A percentile compares a stretch with the other conserved stretches of the same genome.
Evolutionary conservation across 2,888 invertebrate genomes (phyloP).

Genomic region (Microplitis manilae): DNA sequence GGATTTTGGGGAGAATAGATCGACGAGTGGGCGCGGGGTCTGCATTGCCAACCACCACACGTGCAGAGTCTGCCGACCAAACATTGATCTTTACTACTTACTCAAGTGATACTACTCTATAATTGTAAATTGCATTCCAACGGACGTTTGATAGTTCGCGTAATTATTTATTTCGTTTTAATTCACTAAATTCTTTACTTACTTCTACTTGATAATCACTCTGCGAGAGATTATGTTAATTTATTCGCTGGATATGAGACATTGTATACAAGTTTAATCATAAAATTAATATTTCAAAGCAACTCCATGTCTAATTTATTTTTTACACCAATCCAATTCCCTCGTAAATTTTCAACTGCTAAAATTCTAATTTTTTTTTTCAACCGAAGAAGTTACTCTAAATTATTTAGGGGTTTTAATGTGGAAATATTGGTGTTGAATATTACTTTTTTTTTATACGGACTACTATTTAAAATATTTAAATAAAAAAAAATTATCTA

Average conservation of each 20-base stretch:
- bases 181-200: background rate
- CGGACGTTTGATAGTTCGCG: background rate
- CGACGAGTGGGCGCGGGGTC: conserved; percentile 26
- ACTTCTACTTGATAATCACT: background rate
- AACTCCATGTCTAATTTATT: conserved; percentile 1
- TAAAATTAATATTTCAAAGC: conserved; percentile 51
- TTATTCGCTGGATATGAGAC: conserved; percentile 10
- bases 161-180: background rate
- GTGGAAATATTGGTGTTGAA: too few species aligned
- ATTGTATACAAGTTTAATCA: conserved; percentile 50
- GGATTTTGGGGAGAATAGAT: conserved; percentile 26
- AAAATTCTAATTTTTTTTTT: too few species aligned
- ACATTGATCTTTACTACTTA: conserved; percentile 25
- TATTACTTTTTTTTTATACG: too few species aligned
- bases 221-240: conserved; percentile 8
- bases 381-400: too few species aligned
- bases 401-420: too few species aligned
- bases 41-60: conserved; percentile 56
- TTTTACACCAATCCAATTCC: background rate
- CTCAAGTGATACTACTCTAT: conserved; percentile 4
- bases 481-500: too few species aligned
- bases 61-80: conserved; percentile 38
- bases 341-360: too few species aligned
- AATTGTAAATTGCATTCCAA: background rate
- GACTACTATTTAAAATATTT: too few species aligned